Evolutionary conservation across 2,888 invertebrate genomes (phyloP).

Genomic region (Quadriops clusia): DNA sequence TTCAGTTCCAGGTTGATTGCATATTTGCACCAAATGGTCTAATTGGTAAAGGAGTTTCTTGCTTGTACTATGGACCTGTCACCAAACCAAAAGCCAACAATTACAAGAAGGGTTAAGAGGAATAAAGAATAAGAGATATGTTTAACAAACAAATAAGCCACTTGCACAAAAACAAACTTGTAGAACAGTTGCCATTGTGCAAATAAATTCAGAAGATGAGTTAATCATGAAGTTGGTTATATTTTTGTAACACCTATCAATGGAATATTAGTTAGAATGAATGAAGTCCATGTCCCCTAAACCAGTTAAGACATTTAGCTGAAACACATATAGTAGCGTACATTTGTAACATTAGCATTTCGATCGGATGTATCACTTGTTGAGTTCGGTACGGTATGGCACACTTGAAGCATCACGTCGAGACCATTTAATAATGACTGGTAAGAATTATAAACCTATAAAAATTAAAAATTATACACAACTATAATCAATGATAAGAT

Average conservation of each 20-base stretch:
- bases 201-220: too few species aligned
- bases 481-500: too few species aligned
- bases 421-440: constrained; percentile 53
- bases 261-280: too few species aligned
- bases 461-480: constrained; percentile 14
- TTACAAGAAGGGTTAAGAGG: constrained; percentile 9
- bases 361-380: constrained; percentile 22
- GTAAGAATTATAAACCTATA: constrained; percentile 55
- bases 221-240: too few species aligned
- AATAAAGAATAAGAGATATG: constrained; percentile 6
- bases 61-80: constrained; percentile 85
- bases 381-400: constrained; percentile 39
- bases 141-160: not conserved
- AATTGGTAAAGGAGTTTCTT: constrained; percentile 91
- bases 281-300: too few species aligned
- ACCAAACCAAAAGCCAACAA: constrained; percentile 33
- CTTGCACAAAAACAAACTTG: too few species aligned
- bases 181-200: too few species aligned
- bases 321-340: constrained; percentile 27
- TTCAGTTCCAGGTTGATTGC: constrained; percentile 79
- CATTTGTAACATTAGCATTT: constrained; percentile 28
- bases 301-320: too few species aligned
- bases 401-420: constrained; percentile 55
- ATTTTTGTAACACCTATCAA: too few species aligned
- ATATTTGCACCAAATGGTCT: constrained; percentile 91